phyloP scores from a whole-genome alignment of 2,888 invertebrate genomes.

The Drosophila incognita region DNA sequence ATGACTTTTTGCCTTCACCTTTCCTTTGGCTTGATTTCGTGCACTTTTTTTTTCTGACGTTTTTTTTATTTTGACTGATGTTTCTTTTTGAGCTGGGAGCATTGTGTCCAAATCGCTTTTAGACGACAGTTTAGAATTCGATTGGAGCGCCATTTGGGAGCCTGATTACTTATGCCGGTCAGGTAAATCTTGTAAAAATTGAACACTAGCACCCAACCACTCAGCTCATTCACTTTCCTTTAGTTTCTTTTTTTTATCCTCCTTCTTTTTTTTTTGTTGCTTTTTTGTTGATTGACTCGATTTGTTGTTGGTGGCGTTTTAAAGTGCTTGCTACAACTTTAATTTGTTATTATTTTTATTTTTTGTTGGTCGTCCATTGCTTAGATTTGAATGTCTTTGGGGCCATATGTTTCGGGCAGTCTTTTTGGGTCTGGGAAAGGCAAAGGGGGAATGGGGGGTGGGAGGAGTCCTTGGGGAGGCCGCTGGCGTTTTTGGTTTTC shows the following conservation, averaged over 20 bases:
- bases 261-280: neutral
- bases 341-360: slow-evolving; percentile 60
- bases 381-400: slow-evolving; percentile 25
- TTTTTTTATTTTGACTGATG: slow-evolving; percentile 2
- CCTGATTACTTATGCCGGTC: slow-evolving; percentile 77
- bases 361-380: slow-evolving; percentile 11
- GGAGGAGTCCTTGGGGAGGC: slow-evolving; percentile 21
- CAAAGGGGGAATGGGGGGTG: neutral
- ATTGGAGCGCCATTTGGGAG: slow-evolving; percentile 54
- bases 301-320: slow-evolving; percentile 64
- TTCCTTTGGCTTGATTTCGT: slow-evolving; percentile 9
- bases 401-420: slow-evolving; percentile 50
- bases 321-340: slow-evolving; percentile 65
- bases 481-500: slow-evolving; percentile 48
- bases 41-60: neutral
- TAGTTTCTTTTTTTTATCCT: neutral
- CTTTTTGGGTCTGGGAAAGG: slow-evolving; percentile 29
- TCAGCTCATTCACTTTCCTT: slow-evolving; percentile 24
- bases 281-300: slow-evolving; percentile 54
- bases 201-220: slow-evolving; percentile 19
- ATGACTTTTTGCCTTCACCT: slow-evolving; percentile 42
- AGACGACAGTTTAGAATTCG: slow-evolving; percentile 77
- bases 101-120: slow-evolving; percentile 72
- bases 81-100: slow-evolving; percentile 5
- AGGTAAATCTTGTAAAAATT: slow-evolving; percentile 76